Evolutionary conservation across 53 echinoderm and acorn worm genomes (phyloP), one percentile per base, ranked within the genome.

Genomic region (Crossaster papposus): DNA sequence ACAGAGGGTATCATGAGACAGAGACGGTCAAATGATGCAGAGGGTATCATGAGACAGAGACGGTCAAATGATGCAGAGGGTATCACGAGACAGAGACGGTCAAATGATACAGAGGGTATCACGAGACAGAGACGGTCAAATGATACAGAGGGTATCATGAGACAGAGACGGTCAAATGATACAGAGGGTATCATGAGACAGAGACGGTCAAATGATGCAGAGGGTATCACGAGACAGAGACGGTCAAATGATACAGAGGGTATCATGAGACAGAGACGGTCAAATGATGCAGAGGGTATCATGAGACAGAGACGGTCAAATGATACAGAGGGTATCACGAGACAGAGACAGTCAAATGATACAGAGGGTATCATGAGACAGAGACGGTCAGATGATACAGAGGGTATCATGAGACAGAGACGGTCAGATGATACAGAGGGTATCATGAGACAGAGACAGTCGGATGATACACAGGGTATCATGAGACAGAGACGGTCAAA

Each of bases 261-360:
- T n/a, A n/a, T n/a, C 58, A 64, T 26, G 62, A 58, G 81, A 32
- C 58, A 14, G 44, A 18, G 62, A 34, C 15, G 31, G 58, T 63
- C 63, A 33, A 55, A 31, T 81, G 81, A 81, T 81, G 32, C 3
- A 33, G 31, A 33, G 1, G n/a, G n/a, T n/a, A n/a, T n/a, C 58
- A 64, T 26, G 62, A 58, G 81, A 32, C 58, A 14, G 44, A 18
- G 62, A 34, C 15, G 31, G 58, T 63, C 63, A 33, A 55, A 31
- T 81, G 81, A 81, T 81, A 58, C 3, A 33, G 31, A 33, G 1
- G n/a, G n/a, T n/a, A n/a, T n/a, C 58, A 64, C 13, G 62, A 58
- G 81, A 32, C 58, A 14, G 44, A 18, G 62, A 34, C 15, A 33
- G 58, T 63, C 63, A 33, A 55, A 31, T 81, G 81, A 81, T 81